Evolutionary conservation across 2,113 vertebrate genomes (phyloP), one percentile per base, ranked within the genome.

Genomic region (Albula glossodonta): DNA sequence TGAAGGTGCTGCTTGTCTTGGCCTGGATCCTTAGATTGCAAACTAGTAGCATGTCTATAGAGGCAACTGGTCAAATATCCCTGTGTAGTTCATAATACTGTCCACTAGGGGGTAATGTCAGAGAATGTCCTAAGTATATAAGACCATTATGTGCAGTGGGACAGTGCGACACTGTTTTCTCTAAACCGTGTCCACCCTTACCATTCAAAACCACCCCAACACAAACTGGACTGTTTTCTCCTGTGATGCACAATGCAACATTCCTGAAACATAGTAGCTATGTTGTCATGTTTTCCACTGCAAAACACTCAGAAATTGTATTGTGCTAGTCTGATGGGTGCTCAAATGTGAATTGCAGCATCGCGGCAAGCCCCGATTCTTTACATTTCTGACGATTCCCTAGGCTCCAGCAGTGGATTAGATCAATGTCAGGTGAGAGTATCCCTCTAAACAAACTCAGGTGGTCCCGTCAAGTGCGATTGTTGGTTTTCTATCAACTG

Each of bases 361-460:
- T 74, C 70, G 8, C 6, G 9, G 22, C 70, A 74, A 31, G 1
- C 70, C 70, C n/a, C 70, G 17, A 12, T 8, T 17, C 63, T 70
- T 70, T 22, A 3, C 17, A 17, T 22, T 31, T 74, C 70, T 74
- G 70, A 74, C 70, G 31, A 74, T 74, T 74, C 70, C 70, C 70
- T 2, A 74, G 70, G 25, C 70, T 74, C 70, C 70, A 74, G n/a
- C 70, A n/a, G 31, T 74, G 70, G 70, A 74, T 74, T 74, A 74
- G 17, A 74, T 31, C n/a, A 31, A 74, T 10, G 70, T 74, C 70
- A 74, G 70, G 70, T n/a, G 22, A 74, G 31, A 22, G 25, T 74
- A 74, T 9, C 70, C 70, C 70, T 74, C 70, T 31, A 74, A 74
- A 74, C 70, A 74, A 74, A 74, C 70, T 74, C 82, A 83, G 82